Base-by-base conservation (phyloP, 2,113 vertebrate species). In the Thamnaconus septentrionalis region DNA sequence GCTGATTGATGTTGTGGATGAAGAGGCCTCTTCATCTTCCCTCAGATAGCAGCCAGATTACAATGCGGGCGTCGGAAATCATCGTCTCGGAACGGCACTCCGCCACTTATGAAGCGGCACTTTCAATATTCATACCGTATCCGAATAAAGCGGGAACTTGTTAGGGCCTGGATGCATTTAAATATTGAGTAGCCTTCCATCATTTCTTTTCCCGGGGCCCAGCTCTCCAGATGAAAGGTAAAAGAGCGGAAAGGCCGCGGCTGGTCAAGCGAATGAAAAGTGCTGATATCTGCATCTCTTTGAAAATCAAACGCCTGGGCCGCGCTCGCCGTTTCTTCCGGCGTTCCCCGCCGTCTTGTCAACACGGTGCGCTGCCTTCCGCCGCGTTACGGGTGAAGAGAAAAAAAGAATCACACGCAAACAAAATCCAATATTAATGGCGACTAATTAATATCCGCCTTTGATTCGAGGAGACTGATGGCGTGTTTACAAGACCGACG, bases 181-280 rank as follows among this genome's bases (percentile, higher is more conserved):
- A 86, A 89, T 87, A 89, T 84, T 79, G 84, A 91, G 78, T 8
- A 87, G 86, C 75, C 70, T 69, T 86, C 86, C 77, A 75, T 87
- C 83, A 80, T 79, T 77, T 87, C 80, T 84, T 88, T 89, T 31
- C 18, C 71, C 72, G 46, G 61, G 52, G 75, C 79, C 81, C 49
- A 68, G 85, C 89, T 83, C 87, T 90, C 74, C 70, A 91, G 86
- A 92, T 91, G 83, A 92, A 92, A 92, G 89, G 73, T 83, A 85
- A 80, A 56, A 45, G 76, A 81, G 78, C 57, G 78, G 74, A 75
- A 78, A 85, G 80, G 82, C 85, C 67, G 69, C 61, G 41, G 56
- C 63, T 82, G 83, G 87, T 90, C 85, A 91, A 88, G 73, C 58
- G 81, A 83, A 89, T 79, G 75, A 59, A 86, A 90, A 88, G 78